Conservation (phyloP, 2,888 invertebrate species). For the Lasioglossum lativentre region DNA sequence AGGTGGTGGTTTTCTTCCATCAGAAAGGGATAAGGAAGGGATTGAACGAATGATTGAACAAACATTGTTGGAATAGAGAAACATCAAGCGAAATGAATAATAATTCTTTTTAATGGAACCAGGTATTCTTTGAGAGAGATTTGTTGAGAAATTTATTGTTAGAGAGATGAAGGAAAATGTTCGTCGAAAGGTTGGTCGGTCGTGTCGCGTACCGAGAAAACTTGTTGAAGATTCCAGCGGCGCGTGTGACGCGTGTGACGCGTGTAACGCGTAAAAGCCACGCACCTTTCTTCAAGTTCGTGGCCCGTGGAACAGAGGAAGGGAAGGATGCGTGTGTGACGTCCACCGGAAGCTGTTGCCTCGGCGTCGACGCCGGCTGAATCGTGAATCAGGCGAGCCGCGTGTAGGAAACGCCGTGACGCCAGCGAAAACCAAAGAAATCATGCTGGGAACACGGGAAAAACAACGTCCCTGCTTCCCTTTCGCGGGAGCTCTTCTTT, state of each 20-base stretch:
- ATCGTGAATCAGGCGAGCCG: slow-evolving; percentile 71
- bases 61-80: too few species aligned
- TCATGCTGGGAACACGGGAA: background rate
- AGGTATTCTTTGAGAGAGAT: too few species aligned
- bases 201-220: slow-evolving; percentile 10
- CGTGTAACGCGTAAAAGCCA: slow-evolving; percentile 58
- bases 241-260: slow-evolving; percentile 43
- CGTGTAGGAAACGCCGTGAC: slow-evolving; percentile 28
- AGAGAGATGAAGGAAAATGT: too few species aligned
- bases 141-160: too few species aligned
- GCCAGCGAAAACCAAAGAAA: slow-evolving; percentile 34
- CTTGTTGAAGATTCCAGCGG: slow-evolving; percentile 48
- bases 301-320: slow-evolving; percentile 63
- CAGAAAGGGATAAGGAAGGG: too few species aligned
- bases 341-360: slow-evolving; percentile 80
- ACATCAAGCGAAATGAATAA: too few species aligned
- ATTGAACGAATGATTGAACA: background rate
- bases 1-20: too few species aligned
- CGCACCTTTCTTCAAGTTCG: slow-evolving; percentile 34
- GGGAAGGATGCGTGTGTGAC: slow-evolving; percentile 79
- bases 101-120: too few species aligned
- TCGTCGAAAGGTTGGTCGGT: slow-evolving; percentile 1
- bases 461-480: background rate
- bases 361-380: slow-evolving; percentile 72
- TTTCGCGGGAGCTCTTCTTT: background rate